Evolutionary conservation across 2,113 vertebrate genomes (phyloP), one percentile per base, ranked within the genome.

Genomic region (Pangasianodon gigas): DNA sequence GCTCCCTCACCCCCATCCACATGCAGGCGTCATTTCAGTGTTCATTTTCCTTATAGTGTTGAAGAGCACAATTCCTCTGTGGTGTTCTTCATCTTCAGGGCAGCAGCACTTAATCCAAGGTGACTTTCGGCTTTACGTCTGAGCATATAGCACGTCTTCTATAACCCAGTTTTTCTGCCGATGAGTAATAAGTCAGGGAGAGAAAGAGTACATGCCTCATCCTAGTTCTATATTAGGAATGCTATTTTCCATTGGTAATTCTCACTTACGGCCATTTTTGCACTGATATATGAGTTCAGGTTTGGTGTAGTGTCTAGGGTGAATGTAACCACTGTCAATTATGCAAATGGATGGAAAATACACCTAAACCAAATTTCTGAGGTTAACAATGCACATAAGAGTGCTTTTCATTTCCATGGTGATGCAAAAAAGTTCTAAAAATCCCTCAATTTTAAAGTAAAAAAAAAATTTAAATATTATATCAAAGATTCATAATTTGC

Each of bases 81-180:
- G 85, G 56, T 69, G 81, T 87, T 89, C 84, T 91, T 91, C 90
- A 90, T 90, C 80, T 85, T 90, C 84, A 29, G 80, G 83, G 77
- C 90, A 65, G 54, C 32, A 75, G 52, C 87, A 74, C 32, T 88
- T 91, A 80, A 90, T 90, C 85, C 91, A 92, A 93, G 90, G 93
- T 92, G 91, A 93, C 91, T 90, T 92, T 88, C 29, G 71, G 60
- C 87, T 91, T 62, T 56, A 79, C n/a, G 62, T 91, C 52, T 32
- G 65, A 58, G 58, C 62, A 24, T 54, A 71, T 67, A 88, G 87
- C 26, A 2, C 71, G 51, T 58, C 51, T 88, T 26, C 46, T 85
- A 44, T 88, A 90, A 90, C 87, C 90, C 29, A 85, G 86, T 85
- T 90, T 80, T 90, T 79, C 69, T 24, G 26, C 83, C 18, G 56